Conservation (phyloP, 2,113 vertebrate genomes). For the Crotalus viridis region DNA sequence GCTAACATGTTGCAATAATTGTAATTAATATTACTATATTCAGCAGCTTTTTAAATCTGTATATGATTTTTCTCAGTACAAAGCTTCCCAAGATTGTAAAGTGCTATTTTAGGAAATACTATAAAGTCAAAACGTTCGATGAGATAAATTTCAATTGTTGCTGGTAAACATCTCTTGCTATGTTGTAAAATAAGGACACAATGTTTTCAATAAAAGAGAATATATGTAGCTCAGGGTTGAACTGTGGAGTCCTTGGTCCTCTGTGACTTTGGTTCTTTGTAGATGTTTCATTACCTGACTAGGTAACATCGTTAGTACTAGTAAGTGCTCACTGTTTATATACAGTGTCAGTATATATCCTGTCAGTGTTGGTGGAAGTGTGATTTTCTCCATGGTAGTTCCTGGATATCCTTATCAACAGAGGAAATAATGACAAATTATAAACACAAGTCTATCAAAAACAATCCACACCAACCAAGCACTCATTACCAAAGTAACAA, state of each 20-base stretch:
- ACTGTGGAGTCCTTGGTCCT: background rate
- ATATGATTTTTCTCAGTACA: slow-evolving; percentile 47
- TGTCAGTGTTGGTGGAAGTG: background rate
- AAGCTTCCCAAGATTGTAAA: slow-evolving; percentile 38
- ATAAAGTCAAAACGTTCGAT: slow-evolving; percentile 44
- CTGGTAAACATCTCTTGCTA: background rate
- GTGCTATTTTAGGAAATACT: slow-evolving; percentile 47
- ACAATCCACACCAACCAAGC: no score
- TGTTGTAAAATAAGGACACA: background rate
- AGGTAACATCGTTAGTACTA: background rate
- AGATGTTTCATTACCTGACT: background rate
- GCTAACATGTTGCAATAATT: slow-evolving; percentile 42
- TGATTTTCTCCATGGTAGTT: background rate
- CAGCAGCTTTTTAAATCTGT: slow-evolving; percentile 52
- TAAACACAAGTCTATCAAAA: no score
- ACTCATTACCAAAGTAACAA: background rate
- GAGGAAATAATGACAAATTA: background rate
- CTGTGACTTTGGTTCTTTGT: background rate
- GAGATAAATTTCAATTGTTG: background rate
- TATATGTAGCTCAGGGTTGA: background rate
- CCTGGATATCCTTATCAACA: background rate
- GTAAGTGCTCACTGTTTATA: background rate
- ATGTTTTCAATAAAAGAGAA: background rate
- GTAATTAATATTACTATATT: slow-evolving; percentile 48
- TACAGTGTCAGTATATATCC: background rate